Conservation (phyloP, 2,113 vertebrate genomes). For the Pithys albifrons region DNA sequence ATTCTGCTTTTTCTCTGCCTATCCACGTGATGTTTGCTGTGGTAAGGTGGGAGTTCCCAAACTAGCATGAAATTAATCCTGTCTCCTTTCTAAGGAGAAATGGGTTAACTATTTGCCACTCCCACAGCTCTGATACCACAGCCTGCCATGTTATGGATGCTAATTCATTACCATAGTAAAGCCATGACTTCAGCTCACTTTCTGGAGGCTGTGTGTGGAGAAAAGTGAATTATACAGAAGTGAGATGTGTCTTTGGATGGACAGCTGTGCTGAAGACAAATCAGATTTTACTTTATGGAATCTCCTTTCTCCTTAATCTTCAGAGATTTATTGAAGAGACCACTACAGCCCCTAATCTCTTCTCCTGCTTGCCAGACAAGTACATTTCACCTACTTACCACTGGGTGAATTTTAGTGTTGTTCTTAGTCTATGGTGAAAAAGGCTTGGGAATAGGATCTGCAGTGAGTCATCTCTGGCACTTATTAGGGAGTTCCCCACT, state of each 20-base stretch:
- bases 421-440: not conserved
- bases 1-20: not conserved
- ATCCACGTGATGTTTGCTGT: not conserved
- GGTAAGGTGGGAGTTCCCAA: not conserved
- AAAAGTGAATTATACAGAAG: not conserved
- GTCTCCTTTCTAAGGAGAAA: not conserved
- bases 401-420: not conserved
- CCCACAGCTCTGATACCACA: not conserved
- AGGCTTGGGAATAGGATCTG: not conserved
- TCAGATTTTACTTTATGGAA: conserved; percentile 15
- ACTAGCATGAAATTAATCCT: not conserved
- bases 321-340: conserved; percentile 17
- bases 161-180: not conserved
- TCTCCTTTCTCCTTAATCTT: conserved; percentile 33
- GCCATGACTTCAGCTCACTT: not conserved
- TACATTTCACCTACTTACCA: not conserved
- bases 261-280: not conserved
- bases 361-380: not conserved
- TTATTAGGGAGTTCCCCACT: not conserved
- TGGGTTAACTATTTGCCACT: not conserved
- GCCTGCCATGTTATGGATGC: not conserved
- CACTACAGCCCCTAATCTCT: not conserved
- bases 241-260: not conserved
- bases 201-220: not conserved
- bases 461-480: accelerated